phyloP scores from a whole-genome alignment of 2,113 vertebrate genomes.

The Plectropomus leopardus region DNA sequence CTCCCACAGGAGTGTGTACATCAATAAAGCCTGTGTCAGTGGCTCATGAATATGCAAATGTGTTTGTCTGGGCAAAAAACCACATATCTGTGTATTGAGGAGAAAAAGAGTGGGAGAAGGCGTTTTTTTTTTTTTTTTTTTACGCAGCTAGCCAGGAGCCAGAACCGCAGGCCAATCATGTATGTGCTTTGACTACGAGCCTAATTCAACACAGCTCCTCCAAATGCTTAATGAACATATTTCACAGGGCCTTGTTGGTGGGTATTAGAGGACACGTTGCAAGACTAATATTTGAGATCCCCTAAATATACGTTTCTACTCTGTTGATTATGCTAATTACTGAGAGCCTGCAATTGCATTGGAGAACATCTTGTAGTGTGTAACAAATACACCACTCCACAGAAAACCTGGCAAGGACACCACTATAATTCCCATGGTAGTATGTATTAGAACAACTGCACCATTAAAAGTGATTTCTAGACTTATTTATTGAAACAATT shows the following conservation, averaged over 20 bases:
- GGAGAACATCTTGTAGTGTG: conserved; percentile 36
- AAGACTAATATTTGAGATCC: conserved; percentile 53
- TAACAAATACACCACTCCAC: conserved; percentile 46
- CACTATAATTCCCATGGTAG: conserved; percentile 38
- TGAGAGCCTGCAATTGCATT: conserved; percentile 31
- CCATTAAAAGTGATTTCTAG: conserved; percentile 44
- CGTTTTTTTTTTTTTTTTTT: neutral
- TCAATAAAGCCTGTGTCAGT: conserved; percentile 75
- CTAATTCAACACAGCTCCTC: conserved; percentile 43
- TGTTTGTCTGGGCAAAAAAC: conserved; percentile 62
- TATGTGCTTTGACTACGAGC: conserved; percentile 39
- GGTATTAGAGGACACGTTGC: conserved; percentile 38
- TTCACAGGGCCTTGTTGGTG: conserved; percentile 46
- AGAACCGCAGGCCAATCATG: conserved; percentile 52
- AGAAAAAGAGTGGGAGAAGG: conserved; percentile 22
- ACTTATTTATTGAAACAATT: conserved; percentile 62
- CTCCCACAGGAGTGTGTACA: conserved; percentile 65
- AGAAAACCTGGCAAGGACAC: conserved; percentile 40
- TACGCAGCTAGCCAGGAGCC: conserved; percentile 24
- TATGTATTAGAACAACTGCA: conserved; percentile 42
- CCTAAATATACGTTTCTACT: conserved; percentile 50
- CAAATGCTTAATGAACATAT: conserved; percentile 57
- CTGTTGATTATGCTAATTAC: conserved; percentile 60
- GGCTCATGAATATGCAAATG: conserved; percentile 81
- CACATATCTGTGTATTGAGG: conserved; percentile 48